phyloP scores from a whole-genome alignment of 2,797 vertebrate species.

The Gastrophryne carolinensis region DNA sequence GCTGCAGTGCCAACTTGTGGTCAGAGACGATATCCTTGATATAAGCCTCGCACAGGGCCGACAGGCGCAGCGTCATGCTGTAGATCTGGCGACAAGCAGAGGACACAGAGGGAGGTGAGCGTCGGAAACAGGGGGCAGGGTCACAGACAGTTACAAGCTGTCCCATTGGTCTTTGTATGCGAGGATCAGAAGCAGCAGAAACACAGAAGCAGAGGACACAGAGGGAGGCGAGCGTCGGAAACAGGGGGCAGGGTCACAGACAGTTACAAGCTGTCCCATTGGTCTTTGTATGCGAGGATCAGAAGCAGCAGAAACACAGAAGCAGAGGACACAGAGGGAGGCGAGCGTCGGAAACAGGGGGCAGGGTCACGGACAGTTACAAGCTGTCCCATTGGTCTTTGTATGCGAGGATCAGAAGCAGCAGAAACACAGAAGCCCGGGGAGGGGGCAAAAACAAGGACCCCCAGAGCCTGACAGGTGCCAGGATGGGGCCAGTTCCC shows the following conservation, averaged over 20 bases:
- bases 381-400: too few relatives aligned
- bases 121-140: background rate
- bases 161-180: too few relatives aligned
- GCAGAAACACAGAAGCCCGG: background rate
- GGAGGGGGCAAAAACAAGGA: too few relatives aligned
- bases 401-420: too few relatives aligned
- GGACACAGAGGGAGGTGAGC: too few relatives aligned
- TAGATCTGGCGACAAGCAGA: slow-evolving; percentile 83
- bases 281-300: too few relatives aligned
- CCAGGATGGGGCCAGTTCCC: too few relatives aligned
- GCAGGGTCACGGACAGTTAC: background rate
- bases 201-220: background rate
- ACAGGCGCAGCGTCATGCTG: slow-evolving; percentile 93
- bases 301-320: background rate
- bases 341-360: background rate
- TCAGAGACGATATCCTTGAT: slow-evolving; percentile 92
- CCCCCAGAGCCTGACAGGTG: too few relatives aligned
- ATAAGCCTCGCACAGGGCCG: slow-evolving; percentile 91
- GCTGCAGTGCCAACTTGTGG: slow-evolving; percentile 88
- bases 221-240: background rate
- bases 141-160: too few relatives aligned
- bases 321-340: background rate
- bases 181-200: background rate
- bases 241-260: background rate
- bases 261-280: too few relatives aligned